Evolutionary conservation across 2,888 invertebrate genomes (phyloP), one percentile per base, ranked within the genome.

Genomic region (Cactoblastis cactorum): DNA sequence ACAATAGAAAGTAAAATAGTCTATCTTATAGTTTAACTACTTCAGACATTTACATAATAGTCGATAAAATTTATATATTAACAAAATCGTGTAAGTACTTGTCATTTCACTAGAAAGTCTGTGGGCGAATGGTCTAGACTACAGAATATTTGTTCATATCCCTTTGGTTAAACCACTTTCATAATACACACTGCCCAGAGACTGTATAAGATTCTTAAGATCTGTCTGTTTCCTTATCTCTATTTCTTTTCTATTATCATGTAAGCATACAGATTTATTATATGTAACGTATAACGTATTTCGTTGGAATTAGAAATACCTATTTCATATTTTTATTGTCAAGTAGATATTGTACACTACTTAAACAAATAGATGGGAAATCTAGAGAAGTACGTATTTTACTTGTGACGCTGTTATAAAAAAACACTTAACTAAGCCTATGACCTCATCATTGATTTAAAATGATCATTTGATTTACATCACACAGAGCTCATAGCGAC

Each of bases 31-130:
- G 50, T 51, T 33, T 49, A 49, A 41, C 14, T 11, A 19, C 19
- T 14, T 6, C 5, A 35, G 8, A 14, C 17, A 17, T 37, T 28
- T 28, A 3, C 5, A 28, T 28, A n/a, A n/a, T n/a, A n/a, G n/a
- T n/a, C n/a, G n/a, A n/a, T n/a, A n/a, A n/a, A n/a, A n/a, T n/a
- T n/a, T n/a, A n/a, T n/a, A n/a, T n/a, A n/a, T n/a, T 4, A 35
- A 35, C 15, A 14, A 35, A 35, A 1, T 35, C 14, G 12, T 14
- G 14, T 11, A 35, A 15, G 49, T 51, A 58, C 54, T 54, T 58
- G 61, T 59, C 61, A 60, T 65, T 62, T 68, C 66, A 64, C 64
- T 69, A 68, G 72, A 74, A 72, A 71, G 74, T 65, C 34, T 35
- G 33, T 22, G 8, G 28, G 14, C 4, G 14, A 14, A 35, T 14